Conservation (phyloP, 2,888 invertebrate genomes). For the Seladonia tumulorum region DNA sequence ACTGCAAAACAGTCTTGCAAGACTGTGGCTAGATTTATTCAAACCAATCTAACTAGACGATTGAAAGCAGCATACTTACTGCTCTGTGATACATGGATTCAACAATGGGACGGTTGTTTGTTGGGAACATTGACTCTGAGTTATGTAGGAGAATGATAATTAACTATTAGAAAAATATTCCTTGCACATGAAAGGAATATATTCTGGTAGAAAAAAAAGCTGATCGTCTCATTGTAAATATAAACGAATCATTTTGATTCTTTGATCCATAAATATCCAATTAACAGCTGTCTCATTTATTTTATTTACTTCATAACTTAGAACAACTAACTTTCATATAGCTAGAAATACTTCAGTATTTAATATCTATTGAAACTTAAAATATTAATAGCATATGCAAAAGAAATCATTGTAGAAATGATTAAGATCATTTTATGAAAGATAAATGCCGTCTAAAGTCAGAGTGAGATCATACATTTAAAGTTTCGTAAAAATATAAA, state of each 20-base stretch:
- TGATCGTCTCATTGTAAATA: constrained; percentile 20
- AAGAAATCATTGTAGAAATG: constrained; percentile 45
- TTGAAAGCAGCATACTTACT: constrained; percentile 61
- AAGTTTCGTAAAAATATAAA: constrained; percentile 61
- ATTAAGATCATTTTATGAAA: constrained; percentile 58
- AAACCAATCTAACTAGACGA: constrained; percentile 67
- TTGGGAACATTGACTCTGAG: constrained; percentile 39
- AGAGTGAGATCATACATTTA: constrained; percentile 72
- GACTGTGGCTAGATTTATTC: constrained; percentile 72
- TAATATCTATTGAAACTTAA: constrained; percentile 65
- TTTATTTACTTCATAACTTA: constrained; percentile 66
- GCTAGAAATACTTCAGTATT: constrained; percentile 68
- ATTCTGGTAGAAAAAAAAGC: constrained; percentile 10
- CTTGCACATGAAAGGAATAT: constrained; percentile 24
- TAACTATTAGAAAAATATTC: constrained; percentile 14
- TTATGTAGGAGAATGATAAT: constrained; percentile 16
- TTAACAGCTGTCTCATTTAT: constrained; percentile 63
- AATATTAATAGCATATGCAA: constrained; percentile 49
- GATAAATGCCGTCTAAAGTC: constrained; percentile 68
- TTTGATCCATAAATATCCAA: constrained; percentile 42
- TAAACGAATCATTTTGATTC: constrained; percentile 27
- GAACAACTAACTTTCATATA: constrained; percentile 63
- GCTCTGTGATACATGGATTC: constrained; percentile 77
- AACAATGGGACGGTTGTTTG: constrained; percentile 72
- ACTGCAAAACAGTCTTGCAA: constrained; percentile 71